Conservation (phyloP, 2,797 vertebrate species). For the Novumbra hubbsi region DNA sequence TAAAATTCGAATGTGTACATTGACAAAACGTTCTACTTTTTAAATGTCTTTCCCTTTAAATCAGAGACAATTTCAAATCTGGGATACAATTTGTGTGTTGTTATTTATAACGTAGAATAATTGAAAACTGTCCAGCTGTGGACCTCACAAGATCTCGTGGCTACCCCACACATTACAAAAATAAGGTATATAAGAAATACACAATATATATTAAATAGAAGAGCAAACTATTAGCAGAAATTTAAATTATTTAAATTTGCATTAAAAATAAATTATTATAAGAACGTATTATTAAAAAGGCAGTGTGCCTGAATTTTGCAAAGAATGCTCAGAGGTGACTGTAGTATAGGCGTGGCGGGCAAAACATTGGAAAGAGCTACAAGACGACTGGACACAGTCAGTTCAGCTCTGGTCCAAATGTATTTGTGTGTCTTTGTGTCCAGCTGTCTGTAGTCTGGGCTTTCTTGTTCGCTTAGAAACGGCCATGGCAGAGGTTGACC, state of each 20-base stretch:
- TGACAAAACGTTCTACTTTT: too few relatives aligned
- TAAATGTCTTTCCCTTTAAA: too few relatives aligned
- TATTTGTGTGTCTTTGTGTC: neutral
- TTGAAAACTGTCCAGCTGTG: too few relatives aligned
- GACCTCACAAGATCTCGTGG: too few relatives aligned
- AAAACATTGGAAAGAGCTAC: neutral
- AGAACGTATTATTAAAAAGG: too few relatives aligned
- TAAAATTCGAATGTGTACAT: too few relatives aligned
- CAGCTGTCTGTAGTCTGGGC: neutral
- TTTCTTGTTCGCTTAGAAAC: neutral
- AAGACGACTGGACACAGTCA: neutral
- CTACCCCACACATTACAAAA: neutral
- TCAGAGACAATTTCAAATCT: too few relatives aligned
- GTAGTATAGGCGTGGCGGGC: too few relatives aligned
- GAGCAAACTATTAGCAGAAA: neutral
- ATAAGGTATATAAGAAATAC: neutral
- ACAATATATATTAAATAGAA: neutral
- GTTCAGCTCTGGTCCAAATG: neutral
- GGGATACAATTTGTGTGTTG: too few relatives aligned
- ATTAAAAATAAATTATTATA: neutral
- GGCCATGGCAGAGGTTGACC: neutral
- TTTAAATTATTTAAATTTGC: neutral
- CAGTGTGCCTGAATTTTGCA: too few relatives aligned
- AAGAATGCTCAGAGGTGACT: neutral
- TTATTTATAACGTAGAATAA: too few relatives aligned